Evolutionary conservation across 2,888 invertebrate genomes (phyloP).

Genomic region (Crematogaster levior): DNA sequence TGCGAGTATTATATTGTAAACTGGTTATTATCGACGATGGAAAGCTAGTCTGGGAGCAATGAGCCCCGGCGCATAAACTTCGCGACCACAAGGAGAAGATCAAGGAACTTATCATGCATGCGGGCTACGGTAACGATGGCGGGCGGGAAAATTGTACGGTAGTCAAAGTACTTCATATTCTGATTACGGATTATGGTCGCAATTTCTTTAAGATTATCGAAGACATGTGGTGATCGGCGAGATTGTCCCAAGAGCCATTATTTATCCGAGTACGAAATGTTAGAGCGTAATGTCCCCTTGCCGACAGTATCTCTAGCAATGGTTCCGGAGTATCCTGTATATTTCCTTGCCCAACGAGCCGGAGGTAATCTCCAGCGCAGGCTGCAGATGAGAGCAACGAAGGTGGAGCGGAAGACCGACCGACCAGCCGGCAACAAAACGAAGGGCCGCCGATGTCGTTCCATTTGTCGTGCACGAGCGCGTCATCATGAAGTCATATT

Average conservation of each 20-base stretch:
- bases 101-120: background rate
- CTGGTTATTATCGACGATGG: conserved; percentile 28
- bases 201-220: conserved; percentile 19
- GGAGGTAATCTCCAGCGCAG: conserved; percentile 36
- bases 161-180: conserved; percentile 14
- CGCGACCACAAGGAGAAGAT: background rate
- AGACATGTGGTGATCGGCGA: background rate
- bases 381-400: conserved; percentile 23
- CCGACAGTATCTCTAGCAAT: background rate
- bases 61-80: conserved; percentile 14
- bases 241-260: background rate
- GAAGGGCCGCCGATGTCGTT: conserved; percentile 70
- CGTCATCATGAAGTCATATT: conserved; percentile 84
- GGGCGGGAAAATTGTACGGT: conserved; percentile 8
- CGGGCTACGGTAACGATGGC: background rate
- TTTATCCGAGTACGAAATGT: background rate
- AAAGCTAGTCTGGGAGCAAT: background rate
- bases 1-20: conserved; percentile 11
- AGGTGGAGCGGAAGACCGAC: conserved; percentile 35
- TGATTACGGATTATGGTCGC: conserved; percentile 1
- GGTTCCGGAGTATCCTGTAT: conserved; percentile 17
- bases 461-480: conserved; percentile 80
- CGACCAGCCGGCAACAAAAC: conserved; percentile 47
- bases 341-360: conserved; percentile 26
- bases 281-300: background rate